Percentiles rank a stretch among this genome's conserved stretches.
Evolutionary conservation across 2,113 vertebrate genomes (phyloP).

Genomic region (Glaucidium brasilianum): DNA sequence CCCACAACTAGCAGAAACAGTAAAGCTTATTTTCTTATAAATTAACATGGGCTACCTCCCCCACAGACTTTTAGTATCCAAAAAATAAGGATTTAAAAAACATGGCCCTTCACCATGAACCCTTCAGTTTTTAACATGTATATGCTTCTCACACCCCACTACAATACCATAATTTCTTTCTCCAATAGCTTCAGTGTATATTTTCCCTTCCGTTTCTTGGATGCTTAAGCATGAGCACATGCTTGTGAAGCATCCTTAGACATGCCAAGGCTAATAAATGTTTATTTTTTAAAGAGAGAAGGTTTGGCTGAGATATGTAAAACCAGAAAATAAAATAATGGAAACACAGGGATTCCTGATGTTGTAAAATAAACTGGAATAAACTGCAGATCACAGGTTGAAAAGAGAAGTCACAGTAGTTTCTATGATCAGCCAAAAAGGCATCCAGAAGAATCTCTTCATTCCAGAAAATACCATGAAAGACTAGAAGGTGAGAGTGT

Average conservation of each 20-base stretch:
- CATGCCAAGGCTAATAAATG: background rate
- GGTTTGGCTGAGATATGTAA: background rate
- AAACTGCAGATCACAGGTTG: background rate
- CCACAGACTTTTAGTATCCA: background rate
- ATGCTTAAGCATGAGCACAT: fast-evolving
- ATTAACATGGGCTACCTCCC: background rate
- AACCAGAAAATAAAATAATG: background rate
- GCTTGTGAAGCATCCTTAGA: background rate
- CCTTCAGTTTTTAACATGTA: background rate
- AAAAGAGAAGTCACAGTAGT: background rate
- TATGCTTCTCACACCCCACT: background rate
- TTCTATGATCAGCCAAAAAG: background rate
- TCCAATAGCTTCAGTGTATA: background rate
- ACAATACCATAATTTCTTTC: background rate
- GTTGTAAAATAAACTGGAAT: background rate
- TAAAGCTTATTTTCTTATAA: background rate
- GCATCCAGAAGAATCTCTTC: background rate
- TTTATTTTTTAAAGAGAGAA: background rate
- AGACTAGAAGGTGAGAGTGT: background rate
- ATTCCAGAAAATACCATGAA: background rate
- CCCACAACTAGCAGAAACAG: background rate
- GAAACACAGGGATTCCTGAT: background rate
- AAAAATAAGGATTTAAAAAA: background rate
- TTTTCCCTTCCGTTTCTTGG: background rate
- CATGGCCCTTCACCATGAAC: background rate